Conservation (phyloP, 2,113 vertebrate species). For the Anoplopoma fimbria region DNA sequence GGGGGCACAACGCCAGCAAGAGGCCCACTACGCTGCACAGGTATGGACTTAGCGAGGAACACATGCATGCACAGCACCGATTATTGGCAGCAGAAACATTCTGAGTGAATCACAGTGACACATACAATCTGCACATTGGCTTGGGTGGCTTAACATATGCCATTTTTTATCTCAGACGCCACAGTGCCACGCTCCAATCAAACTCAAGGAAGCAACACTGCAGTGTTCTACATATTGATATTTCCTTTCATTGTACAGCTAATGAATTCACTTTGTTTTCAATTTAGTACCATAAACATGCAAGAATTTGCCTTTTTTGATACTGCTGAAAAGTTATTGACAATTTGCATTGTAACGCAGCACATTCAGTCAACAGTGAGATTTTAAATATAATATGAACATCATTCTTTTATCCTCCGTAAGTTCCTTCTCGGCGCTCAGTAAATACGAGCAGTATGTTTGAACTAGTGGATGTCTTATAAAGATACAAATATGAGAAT, state of each 20-base stretch:
- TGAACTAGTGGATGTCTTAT: background rate
- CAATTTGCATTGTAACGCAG: background rate
- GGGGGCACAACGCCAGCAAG: slow-evolving; percentile 89
- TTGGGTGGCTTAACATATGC: slow-evolving; percentile 4
- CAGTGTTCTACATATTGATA: background rate
- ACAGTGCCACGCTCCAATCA: background rate
- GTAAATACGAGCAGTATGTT: background rate
- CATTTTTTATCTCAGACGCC: slow-evolving; percentile 15
- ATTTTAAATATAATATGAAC: background rate
- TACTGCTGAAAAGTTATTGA: background rate
- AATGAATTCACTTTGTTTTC: background rate
- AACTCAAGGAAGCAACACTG: background rate
- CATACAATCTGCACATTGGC: background rate
- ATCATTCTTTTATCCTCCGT: background rate
- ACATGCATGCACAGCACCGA: background rate
- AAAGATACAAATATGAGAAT: background rate
- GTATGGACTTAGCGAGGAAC: slow-evolving; percentile 75
- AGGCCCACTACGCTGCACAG: slow-evolving; percentile 95
- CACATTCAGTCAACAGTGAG: background rate
- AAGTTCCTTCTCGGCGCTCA: background rate
- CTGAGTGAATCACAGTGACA: slow-evolving; percentile 1
- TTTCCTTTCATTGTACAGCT: background rate
- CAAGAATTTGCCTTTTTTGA: too few relatives aligned
- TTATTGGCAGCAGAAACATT: background rate
- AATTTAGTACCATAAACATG: background rate